Base-by-base conservation (phyloP, 2,113 vertebrate species). In the Ciconia stormi region DNA sequence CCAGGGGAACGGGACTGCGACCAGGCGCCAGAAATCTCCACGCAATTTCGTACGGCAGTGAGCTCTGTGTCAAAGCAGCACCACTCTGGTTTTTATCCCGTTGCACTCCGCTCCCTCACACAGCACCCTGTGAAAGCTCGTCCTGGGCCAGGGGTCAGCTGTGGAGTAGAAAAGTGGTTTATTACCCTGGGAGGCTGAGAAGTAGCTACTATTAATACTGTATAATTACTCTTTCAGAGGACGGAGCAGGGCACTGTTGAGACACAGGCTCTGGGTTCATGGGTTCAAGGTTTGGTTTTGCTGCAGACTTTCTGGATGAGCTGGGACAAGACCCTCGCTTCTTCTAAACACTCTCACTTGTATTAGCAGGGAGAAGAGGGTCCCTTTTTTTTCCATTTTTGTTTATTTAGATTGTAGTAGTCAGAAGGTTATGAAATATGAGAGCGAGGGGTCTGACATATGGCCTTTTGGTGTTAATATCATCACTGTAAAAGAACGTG, bases 1-100 rank as follows among this genome's bases (percentile, higher is more conserved):
- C 14, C 16, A 52, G 17, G 13, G 40, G 21, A 63, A 49, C 76
- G 65, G 8, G 32, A 69, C 25, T 0, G 0, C 40, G 27, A 61
- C 34, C 17, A 40, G 9, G 8, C 9, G 2, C 29, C n/a, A 47
- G 66, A 69, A 86, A 46, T 62, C 23, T 62, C 56, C 56, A 38
- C 15, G 11, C 22, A 38, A 38, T 38, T 23, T 78, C 2, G 1
- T 18, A 22, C 0, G 3, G 11, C 53, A 58, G 21, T 22, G 46
- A 85, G 16, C 26, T 70, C 36, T 71, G 0, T n/a, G 32, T 34
- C 52, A 62, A 82, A 82, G 71, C 55, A 79, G 16, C 25, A 62
- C 14, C 15, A 10, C 38, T n/a, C 46, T 58, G 27, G 0, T 32
- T 85, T 85, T 55, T 36, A 40, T 55, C 65, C 19, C 1, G 0